Evolutionary conservation across 2,113 vertebrate genomes (phyloP).

Genomic region (Casuarius casuarius): DNA sequence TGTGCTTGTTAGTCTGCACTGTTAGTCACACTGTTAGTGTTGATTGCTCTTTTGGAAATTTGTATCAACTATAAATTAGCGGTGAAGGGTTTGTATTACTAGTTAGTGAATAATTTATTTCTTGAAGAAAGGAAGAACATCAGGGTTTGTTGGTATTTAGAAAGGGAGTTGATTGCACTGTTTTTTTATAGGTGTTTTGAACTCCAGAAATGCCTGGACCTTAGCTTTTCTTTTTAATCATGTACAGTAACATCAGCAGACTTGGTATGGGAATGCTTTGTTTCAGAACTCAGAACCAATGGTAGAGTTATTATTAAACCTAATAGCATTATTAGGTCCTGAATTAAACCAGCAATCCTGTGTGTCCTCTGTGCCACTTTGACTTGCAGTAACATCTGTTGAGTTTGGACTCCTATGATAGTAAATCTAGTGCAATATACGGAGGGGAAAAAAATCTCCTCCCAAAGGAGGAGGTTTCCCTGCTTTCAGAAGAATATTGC

Average conservation of each 20-base stretch:
- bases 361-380: not conserved
- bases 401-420: not conserved
- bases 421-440: not conserved
- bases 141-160: not conserved
- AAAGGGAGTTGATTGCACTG: not conserved
- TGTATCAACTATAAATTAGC: not conserved
- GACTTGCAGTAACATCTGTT: not conserved
- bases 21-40: not conserved
- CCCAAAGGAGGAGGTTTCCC: not conserved
- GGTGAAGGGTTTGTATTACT: not conserved
- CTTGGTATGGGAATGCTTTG: not conserved
- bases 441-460: not conserved
- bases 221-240: not conserved
- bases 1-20: not conserved
- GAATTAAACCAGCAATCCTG: not conserved
- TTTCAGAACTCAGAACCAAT: not conserved
- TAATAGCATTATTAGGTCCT: not conserved
- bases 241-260: not conserved
- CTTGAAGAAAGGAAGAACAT: not conserved
- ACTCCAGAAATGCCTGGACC: not conserved
- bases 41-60: not conserved
- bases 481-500: not conserved
- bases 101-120: not conserved
- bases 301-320: not conserved
- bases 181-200: not conserved